Evolutionary conservation across 2,888 invertebrate species (phyloP), one percentile per base, ranked within the genome.

Genomic region (Leucophenga maculata): DNA sequence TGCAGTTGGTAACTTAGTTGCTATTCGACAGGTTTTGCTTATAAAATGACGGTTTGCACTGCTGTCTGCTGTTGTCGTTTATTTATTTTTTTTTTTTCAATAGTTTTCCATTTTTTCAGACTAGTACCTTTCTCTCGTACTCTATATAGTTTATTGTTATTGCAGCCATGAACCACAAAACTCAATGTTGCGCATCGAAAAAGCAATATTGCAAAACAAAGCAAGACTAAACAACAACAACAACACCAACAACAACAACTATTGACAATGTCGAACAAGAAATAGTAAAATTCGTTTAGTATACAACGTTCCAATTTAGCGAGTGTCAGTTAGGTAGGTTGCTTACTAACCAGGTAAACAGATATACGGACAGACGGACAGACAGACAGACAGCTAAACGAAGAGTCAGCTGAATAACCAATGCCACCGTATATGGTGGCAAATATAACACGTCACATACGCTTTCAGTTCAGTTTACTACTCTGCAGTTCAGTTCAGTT

Each of bases 1-100:
- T 50, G 50, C 50, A 50, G 18, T 50, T 50, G 50, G 50, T 16
- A 50, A 50, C 16, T 18, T 3, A 50, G 18, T 50, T 11, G 39
- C 6, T 39, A 39, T 39, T 39, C 39, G 39, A 39, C 39, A 39
- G 39, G 39, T 39, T 32, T 39, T 39, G 39, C 11, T 1, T 39
- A 39, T 39, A 8, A 39, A 39, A 39, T 39, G 11, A 55, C 59
- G 32, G 59, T 39, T 54, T n/a, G 32, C 39, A 52, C 20, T 16
- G 54, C 31, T 55, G 44, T 55, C 77, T 77, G 82, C 79, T 78
- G 80, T 82, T 77, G 82, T 79, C 82, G 77, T 78, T 72, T n/a
- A n/a, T n/a, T n/a, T n/a, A n/a, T n/a, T n/a, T n/a, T n/a, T n/a
- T n/a, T n/a, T 3, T 76, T 74, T 77, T 65, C 65, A 72, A 70